phyloP scores from a whole-genome alignment of 2,113 vertebrate species.

The Spheniscus mendiculus region DNA sequence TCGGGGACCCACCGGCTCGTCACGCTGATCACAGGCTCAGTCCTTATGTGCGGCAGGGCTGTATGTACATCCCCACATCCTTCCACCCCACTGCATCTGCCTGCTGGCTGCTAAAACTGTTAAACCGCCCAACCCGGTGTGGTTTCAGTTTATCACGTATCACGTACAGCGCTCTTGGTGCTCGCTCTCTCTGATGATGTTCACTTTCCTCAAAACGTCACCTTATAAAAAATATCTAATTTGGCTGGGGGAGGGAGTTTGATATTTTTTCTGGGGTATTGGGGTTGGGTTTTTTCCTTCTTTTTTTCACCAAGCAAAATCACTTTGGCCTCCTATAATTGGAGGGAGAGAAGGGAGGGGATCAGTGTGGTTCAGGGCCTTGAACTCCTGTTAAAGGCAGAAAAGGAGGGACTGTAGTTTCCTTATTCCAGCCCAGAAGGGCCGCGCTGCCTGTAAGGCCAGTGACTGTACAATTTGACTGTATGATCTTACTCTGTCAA shows the following conservation, averaged over 20 bases:
- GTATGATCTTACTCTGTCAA: neutral
- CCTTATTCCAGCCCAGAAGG: neutral
- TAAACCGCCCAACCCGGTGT: neutral
- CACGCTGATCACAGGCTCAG: neutral
- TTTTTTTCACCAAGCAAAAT: neutral
- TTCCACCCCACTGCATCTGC: neutral
- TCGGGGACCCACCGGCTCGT: neutral
- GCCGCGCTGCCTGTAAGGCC: neutral
- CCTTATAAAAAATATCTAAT: neutral
- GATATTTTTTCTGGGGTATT: neutral
- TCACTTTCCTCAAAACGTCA: neutral
- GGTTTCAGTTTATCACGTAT: neutral
- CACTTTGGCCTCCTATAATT: neutral
- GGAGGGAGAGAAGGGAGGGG: neutral
- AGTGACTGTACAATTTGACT: neutral
- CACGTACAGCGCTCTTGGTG: neutral
- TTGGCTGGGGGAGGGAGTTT: neutral
- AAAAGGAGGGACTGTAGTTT: neutral
- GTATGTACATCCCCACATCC: neutral
- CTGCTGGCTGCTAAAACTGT: neutral
- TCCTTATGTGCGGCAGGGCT: neutral
- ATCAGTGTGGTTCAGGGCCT: neutral
- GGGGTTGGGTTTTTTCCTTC: neutral
- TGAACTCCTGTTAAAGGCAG: neutral
- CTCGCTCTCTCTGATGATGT: neutral